These are phyloP conservation scores for Sphinx pinastri DNA, from an alignment of 2,888 invertebrate genomes.

Conservation along the genomic window DNA sequence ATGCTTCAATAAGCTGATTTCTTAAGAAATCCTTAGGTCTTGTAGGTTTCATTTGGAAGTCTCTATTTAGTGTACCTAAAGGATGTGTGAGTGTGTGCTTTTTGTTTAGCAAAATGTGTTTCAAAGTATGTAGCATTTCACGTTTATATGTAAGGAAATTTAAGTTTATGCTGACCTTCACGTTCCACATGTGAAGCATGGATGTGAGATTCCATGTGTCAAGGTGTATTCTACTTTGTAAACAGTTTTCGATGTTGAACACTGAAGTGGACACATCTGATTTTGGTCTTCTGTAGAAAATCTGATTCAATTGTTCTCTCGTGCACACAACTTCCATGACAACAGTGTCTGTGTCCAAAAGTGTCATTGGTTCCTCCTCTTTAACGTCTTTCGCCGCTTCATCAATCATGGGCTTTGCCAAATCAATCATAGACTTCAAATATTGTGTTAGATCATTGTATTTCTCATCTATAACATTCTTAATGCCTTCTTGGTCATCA, in stretches of 20 bases:
- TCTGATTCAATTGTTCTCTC: constrained; percentile 51
- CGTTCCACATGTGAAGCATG: constrained; percentile 53
- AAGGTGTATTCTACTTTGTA: constrained; percentile 42
- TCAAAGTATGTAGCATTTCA: constrained; percentile 41
- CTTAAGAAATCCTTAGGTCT: constrained; percentile 13
- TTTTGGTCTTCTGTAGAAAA: constrained; percentile 53
- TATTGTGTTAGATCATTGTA: constrained; percentile 59
- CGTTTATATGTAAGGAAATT: constrained; percentile 41
- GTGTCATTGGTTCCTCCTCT: constrained; percentile 31
- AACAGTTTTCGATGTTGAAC: constrained; percentile 47
- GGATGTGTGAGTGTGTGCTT: constrained; percentile 20
- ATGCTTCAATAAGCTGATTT: background rate
- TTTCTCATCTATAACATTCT: constrained; percentile 51
- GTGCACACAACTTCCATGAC: constrained; percentile 55
- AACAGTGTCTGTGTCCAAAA: constrained; percentile 39
- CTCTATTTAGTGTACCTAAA: background rate
- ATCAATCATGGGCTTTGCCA: constrained; percentile 46
- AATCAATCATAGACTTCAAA: constrained; percentile 51
- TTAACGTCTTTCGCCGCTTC: constrained; percentile 41
- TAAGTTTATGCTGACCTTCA: constrained; percentile 44
- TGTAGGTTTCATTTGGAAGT: constrained; percentile 18
- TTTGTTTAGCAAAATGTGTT: constrained; percentile 51
- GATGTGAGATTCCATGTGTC: constrained; percentile 38
- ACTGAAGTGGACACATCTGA: constrained; percentile 46
- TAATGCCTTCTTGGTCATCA: constrained; percentile 41